Conservation (phyloP, 2,888 invertebrate species). For the Tetramorium bicarinatum region DNA sequence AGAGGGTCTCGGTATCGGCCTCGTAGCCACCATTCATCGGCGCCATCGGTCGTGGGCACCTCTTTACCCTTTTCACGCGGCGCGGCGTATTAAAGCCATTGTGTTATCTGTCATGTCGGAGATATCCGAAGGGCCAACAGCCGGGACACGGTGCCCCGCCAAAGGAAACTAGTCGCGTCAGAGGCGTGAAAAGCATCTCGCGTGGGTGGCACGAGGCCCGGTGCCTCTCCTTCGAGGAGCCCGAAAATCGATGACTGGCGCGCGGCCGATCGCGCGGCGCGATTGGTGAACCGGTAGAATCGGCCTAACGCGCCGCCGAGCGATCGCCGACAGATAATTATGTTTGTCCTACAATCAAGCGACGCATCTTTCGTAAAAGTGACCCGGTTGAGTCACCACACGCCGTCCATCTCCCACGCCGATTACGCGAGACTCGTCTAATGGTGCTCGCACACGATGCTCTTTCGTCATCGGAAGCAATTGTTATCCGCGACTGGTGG, state of each 20-base stretch:
- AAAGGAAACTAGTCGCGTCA: conserved; percentile 81
- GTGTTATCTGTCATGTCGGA: conserved; percentile 84
- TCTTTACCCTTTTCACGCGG: conserved; percentile 81
- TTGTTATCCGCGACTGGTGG: conserved; percentile 54
- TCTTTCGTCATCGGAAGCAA: conserved; percentile 43
- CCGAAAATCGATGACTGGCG: conserved; percentile 63
- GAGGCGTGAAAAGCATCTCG: conserved; percentile 82
- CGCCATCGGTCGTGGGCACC: conserved; percentile 76
- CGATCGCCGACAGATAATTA: conserved; percentile 37
- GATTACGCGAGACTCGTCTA: conserved; percentile 19
- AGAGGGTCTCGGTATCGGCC: conserved; percentile 58
- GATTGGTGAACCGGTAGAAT: conserved; percentile 13
- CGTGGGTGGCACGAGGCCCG: conserved; percentile 81
- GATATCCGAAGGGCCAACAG: conserved; percentile 82
- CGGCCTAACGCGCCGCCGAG: background rate
- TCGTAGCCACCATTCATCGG: conserved; percentile 79
- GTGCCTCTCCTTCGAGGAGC: conserved; percentile 51
- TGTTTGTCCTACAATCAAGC: conserved; percentile 23
- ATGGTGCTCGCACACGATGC: conserved; percentile 4
- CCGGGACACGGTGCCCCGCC: conserved; percentile 73
- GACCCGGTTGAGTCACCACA: conserved; percentile 25
- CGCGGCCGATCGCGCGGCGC: conserved; percentile 7
- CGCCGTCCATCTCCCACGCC: background rate
- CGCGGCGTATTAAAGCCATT: conserved; percentile 83
- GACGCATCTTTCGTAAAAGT: conserved; percentile 29